These are phyloP conservation scores for Calycopis cecrops DNA, from an alignment of 1,140 invertebrate species.

Conservation along the genomic window DNA sequence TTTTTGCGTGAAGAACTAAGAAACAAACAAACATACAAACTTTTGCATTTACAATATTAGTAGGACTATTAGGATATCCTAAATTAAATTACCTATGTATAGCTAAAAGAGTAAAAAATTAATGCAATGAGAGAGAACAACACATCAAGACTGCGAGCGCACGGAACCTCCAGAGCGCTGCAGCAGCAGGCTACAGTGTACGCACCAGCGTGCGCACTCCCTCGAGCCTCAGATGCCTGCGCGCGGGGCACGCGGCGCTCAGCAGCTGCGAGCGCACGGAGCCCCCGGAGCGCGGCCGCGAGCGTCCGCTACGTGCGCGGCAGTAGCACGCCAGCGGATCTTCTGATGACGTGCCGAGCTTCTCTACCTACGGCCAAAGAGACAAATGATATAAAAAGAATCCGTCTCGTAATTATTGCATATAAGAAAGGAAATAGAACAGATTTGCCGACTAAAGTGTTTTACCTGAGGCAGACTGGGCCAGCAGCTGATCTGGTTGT, in stretches of 20 bases:
- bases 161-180: too few species aligned
- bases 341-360: conserved; percentile 46
- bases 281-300: conserved; percentile 56
- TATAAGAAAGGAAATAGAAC: too few species aligned
- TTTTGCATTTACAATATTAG: too few species aligned
- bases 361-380: conserved; percentile 43
- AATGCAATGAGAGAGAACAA: too few species aligned
- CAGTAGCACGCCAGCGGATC: conserved; percentile 78
- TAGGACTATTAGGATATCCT: too few species aligned
- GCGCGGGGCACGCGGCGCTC: conserved; percentile 87
- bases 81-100: too few species aligned
- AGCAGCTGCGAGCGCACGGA: conserved; percentile 84
- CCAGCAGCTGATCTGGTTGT: conserved; percentile 94
- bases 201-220: conserved; percentile 83
- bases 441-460: too few species aligned
- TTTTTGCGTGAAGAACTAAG: too few species aligned
- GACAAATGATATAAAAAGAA: not conserved
- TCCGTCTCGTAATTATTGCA: too few species aligned
- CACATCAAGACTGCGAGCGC: too few species aligned
- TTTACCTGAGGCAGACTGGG: conserved; percentile 83
- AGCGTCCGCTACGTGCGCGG: conserved; percentile 52
- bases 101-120: too few species aligned
- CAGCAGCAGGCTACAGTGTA: not conserved
- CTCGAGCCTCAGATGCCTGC: conserved; percentile 87
- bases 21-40: too few species aligned